phyloP scores from a whole-genome alignment of 2,888 invertebrate genomes.

The Cheilosia vernalis region DNA sequence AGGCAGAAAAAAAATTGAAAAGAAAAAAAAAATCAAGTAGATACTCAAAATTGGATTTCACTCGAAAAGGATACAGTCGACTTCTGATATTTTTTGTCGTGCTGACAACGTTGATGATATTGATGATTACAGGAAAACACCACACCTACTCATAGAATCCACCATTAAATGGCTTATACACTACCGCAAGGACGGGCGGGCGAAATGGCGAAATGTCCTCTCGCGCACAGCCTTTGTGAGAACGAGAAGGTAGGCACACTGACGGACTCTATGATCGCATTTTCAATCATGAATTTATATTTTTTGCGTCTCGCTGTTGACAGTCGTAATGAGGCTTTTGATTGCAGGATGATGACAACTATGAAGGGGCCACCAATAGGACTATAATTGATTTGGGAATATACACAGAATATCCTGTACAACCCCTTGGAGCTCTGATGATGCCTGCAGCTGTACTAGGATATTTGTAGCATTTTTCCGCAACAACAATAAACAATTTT shows the following conservation, averaged over 20 bases:
- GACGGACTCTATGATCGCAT: constrained; percentile 28
- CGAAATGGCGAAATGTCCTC: too few species aligned
- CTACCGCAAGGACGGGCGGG: background rate
- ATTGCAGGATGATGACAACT: constrained; percentile 29
- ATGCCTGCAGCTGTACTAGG: too few species aligned
- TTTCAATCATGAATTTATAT: background rate
- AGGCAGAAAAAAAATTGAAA: background rate
- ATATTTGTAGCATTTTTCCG: too few species aligned
- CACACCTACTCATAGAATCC: background rate
- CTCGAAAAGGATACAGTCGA: constrained; percentile 60
- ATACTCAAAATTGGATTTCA: constrained; percentile 68
- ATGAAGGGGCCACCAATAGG: background rate
- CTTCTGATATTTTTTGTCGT: constrained; percentile 1
- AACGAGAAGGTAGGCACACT: constrained; percentile 23
- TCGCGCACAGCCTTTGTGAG: constrained; percentile 21
- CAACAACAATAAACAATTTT: background rate
- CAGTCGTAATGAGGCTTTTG: constrained; percentile 64
- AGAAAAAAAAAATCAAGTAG: background rate
- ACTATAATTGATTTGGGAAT: background rate
- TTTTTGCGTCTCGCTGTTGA: constrained; percentile 22
- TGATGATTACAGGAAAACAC: constrained; percentile 37
- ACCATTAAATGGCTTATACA: background rate
- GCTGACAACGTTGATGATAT: constrained; percentile 52
- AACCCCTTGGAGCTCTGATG: too few species aligned
- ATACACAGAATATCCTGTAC: background rate